Conservation (phyloP, 2,797 vertebrate genomes). For the Acanthornis magna region DNA sequence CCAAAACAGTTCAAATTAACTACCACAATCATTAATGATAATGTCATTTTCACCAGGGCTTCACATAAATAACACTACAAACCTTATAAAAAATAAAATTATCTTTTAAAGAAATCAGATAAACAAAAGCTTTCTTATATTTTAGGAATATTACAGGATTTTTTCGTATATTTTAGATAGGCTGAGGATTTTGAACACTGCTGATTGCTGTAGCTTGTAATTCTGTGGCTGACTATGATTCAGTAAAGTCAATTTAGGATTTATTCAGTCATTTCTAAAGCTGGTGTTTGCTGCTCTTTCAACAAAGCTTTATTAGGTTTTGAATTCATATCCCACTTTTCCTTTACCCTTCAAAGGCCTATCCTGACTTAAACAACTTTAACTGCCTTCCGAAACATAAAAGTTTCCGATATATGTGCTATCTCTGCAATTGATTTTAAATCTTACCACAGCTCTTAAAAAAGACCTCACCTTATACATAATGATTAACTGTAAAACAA, state of each 20-base stretch:
- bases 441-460: background rate
- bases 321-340: background rate
- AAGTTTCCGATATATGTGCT: background rate
- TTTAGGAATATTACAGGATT: background rate
- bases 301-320: background rate
- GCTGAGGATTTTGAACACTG: background rate
- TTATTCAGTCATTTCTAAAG: background rate
- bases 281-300: background rate
- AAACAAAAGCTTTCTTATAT: background rate
- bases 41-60: background rate
- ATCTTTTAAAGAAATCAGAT: background rate
- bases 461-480: background rate
- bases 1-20: background rate
- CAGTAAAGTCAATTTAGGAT: background rate
- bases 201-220: background rate
- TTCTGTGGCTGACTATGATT: background rate
- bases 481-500: background rate
- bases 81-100: background rate
- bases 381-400: background rate
- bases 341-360: background rate
- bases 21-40: background rate
- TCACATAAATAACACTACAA: background rate
- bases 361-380: background rate
- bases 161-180: background rate
- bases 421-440: background rate